These are phyloP conservation scores for Macrosiphum euphorbiae DNA, from an alignment of 2,888 invertebrate genomes.

Conservation along the genomic window DNA sequence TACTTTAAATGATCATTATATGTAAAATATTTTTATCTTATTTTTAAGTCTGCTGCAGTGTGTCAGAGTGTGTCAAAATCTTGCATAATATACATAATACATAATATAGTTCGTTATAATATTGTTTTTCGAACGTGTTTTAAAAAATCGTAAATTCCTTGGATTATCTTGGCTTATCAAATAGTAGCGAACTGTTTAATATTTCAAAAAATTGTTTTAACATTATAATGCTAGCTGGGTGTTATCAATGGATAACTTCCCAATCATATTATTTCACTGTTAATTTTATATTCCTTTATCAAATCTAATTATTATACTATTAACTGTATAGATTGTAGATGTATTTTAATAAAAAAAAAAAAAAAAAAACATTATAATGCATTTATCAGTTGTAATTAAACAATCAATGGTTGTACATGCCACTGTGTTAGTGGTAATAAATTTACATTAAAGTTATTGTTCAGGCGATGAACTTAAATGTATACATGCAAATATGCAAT, in stretches of 20 bases:
- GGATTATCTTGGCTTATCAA: slow-evolving; percentile 38
- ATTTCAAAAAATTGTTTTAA: slow-evolving; percentile 34
- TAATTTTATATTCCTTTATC: too few relatives aligned
- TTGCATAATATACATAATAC: background rate
- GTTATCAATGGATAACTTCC: too few relatives aligned
- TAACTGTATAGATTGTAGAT: too few relatives aligned
- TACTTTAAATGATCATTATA: background rate
- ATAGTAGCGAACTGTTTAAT: slow-evolving; percentile 18
- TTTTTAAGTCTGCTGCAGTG: background rate
- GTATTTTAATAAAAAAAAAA: too few relatives aligned
- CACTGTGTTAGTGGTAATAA: background rate
- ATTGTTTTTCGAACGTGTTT: slow-evolving; percentile 33
- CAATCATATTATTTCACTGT: too few relatives aligned
- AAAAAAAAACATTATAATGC: background rate
- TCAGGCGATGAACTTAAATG: background rate
- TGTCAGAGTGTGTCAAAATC: background rate
- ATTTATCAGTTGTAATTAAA: slow-evolving; percentile 33
- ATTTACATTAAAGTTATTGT: slow-evolving; percentile 22
- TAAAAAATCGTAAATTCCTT: slow-evolving; percentile 41
- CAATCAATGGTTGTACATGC: slow-evolving; percentile 37
- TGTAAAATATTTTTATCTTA: background rate
- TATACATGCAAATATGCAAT: background rate
- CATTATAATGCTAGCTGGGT: background rate
- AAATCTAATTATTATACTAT: too few relatives aligned
- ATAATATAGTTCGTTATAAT: background rate